Conservation (phyloP, 2,888 invertebrate genomes). For the Dysmachus trigonus region DNA sequence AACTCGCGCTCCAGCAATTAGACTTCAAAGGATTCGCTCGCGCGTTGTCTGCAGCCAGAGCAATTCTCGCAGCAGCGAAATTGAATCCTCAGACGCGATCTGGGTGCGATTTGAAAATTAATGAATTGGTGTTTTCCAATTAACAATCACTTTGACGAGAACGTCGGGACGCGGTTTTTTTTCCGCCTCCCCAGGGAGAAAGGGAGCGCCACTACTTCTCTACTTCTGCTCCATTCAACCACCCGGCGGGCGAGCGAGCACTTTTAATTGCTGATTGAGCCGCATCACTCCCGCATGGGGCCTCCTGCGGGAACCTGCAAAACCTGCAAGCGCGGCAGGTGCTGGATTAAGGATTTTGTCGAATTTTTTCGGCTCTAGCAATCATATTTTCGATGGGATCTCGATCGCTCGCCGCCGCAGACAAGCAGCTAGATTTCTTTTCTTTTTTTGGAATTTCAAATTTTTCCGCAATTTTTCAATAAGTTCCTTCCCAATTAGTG, state of each 20-base stretch:
- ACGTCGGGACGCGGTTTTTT: neutral
- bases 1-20: conserved; percentile 31
- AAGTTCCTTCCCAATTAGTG: conserved; percentile 42
- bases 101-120: conserved; percentile 47
- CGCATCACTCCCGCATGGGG: neutral
- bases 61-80: conserved; percentile 35
- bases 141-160: conserved; percentile 40
- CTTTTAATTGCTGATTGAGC: conserved; percentile 38
- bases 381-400: neutral
- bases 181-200: neutral
- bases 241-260: neutral
- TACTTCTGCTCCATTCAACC: neutral
- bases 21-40: conserved; percentile 36
- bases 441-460: neutral
- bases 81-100: conserved; percentile 36
- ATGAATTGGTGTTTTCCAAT: conserved; percentile 49
- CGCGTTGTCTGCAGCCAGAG: conserved; percentile 18
- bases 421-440: neutral
- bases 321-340: conserved; percentile 6
- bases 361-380: too few relatives aligned
- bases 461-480: conserved; percentile 36
- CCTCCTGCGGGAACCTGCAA: neutral
- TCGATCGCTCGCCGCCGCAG: neutral
- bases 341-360: neutral
- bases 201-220: neutral